phyloP scores from a whole-genome alignment of 1,140 invertebrate genomes.

The Cotesia glomerata region DNA sequence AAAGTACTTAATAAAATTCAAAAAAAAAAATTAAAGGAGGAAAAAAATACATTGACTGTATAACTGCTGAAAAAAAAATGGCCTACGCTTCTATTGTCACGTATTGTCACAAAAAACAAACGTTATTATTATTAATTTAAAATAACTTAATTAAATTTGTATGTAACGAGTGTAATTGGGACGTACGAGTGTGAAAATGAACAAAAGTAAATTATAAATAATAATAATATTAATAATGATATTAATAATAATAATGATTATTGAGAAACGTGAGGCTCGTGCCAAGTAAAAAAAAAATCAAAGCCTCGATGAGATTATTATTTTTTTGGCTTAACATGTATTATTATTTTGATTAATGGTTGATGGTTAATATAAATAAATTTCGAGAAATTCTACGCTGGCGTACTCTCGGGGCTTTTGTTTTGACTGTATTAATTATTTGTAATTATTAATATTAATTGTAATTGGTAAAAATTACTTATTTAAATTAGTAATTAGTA shows the following conservation, averaged over 20 bases:
- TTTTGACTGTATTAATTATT: not conserved
- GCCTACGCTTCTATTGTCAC: slow-evolving; percentile 23
- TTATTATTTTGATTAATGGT: slow-evolving; percentile 10
- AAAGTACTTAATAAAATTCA: not conserved
- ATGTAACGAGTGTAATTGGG: slow-evolving; percentile 14
- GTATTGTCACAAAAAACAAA: slow-evolving; percentile 3
- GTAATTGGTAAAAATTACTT: not conserved
- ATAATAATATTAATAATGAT: not conserved
- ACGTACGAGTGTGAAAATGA: slow-evolving; percentile 1
- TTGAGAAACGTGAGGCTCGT: not conserved
- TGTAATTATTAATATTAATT: not conserved
- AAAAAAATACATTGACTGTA: slow-evolving; percentile 17
- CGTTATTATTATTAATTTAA: slow-evolving; percentile 10
- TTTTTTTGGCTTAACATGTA: not conserved
- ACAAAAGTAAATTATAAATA: not conserved
- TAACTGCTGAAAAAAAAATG: slow-evolving; percentile 13
- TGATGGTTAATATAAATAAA: slow-evolving; percentile 11
- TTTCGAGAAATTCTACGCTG: slow-evolving; percentile 26
- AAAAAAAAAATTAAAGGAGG: slow-evolving; percentile 14
- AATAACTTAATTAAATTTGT: slow-evolving; percentile 9
- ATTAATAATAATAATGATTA: not conserved
- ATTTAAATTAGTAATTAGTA: too few species aligned
- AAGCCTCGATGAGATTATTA: not conserved
- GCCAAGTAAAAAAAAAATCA: not conserved
- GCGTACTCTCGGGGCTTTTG: slow-evolving; percentile 23